These are phyloP conservation scores for Styela plicata DNA, from an alignment of 23 tunicate genomes.

Conservation along the genomic window DNA sequence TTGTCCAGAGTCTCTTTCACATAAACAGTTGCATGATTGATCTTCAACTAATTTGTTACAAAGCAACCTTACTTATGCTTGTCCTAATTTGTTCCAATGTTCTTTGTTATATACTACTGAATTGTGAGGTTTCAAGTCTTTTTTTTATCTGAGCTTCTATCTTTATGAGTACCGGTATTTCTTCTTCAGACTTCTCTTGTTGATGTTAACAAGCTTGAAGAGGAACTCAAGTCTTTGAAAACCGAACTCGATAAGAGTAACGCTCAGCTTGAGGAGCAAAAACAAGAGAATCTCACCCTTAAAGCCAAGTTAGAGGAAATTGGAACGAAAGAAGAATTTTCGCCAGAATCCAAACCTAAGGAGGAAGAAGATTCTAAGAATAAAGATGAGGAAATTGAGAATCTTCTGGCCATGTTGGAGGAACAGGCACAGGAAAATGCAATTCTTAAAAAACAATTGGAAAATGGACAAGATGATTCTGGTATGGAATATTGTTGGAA, in stretches of 20 bases:
- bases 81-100: no score
- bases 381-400: not conserved
- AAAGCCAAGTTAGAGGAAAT: not conserved
- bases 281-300: not conserved
- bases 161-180: not conserved
- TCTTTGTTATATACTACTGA: no score
- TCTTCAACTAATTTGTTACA: no score
- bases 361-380: not conserved
- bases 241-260: not conserved
- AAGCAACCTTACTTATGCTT: no score
- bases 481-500: no score
- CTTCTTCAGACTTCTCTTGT: slow-evolving; percentile 28
- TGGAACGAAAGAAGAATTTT: no score
- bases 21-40: no score
- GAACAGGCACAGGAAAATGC: not conserved
- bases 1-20: no score
- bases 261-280: not conserved
- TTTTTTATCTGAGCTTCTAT: no score
- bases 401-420: not conserved
- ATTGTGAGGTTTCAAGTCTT: no score
- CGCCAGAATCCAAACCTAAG: not conserved
- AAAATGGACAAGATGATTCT: not conserved
- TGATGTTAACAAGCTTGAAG: slow-evolving; percentile 19
- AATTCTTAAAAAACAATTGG: not conserved
- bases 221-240: slow-evolving; percentile 22